phyloP scores from a whole-genome alignment of 2,888 invertebrate genomes.

The Lithophane semibrunnea region DNA sequence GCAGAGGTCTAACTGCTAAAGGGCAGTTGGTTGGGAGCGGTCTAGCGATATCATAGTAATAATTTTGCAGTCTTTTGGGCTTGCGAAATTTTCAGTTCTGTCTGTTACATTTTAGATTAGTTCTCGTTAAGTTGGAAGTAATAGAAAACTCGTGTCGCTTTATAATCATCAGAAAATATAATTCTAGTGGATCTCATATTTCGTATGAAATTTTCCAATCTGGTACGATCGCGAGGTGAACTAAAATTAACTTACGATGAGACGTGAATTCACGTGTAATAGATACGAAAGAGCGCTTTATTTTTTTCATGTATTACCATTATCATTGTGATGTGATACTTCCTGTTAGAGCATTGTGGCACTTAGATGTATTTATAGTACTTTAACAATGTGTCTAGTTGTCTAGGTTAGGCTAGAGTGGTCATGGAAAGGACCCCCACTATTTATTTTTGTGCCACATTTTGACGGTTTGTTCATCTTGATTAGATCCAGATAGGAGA shows the following conservation, averaged over 20 bases:
- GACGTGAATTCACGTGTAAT: constrained; percentile 76
- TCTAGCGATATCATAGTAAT: background rate
- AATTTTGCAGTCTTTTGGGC: background rate
- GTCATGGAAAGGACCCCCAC: constrained; percentile 3
- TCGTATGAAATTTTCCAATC: constrained; percentile 79
- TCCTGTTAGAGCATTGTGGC: constrained; percentile 51
- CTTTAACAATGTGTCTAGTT: constrained; percentile 44
- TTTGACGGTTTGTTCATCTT: background rate
- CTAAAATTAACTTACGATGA: constrained; percentile 81
- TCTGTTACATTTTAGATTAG: background rate
- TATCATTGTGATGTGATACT: constrained; percentile 55
- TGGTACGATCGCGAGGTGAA: constrained; percentile 77
- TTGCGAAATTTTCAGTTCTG: constrained; percentile 17
- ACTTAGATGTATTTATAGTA: constrained; percentile 49
- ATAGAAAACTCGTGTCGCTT: constrained; percentile 41
- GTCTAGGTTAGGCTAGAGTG: constrained; percentile 22
- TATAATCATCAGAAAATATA: constrained; percentile 55
- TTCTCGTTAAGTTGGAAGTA: constrained; percentile 30
- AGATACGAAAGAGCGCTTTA: constrained; percentile 68
- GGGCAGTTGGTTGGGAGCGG: background rate
- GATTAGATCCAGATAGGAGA: constrained; percentile 17
- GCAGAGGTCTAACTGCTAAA: background rate
- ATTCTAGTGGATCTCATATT: constrained; percentile 65
- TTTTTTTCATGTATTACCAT: constrained; percentile 58
- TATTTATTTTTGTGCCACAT: constrained; percentile 10